A percentile compares a stretch with the other conserved stretches of the same genome.
Evolutionary conservation across 2,797 vertebrate species (phyloP).

Genomic region (Dendrocincla fuliginosa): DNA sequence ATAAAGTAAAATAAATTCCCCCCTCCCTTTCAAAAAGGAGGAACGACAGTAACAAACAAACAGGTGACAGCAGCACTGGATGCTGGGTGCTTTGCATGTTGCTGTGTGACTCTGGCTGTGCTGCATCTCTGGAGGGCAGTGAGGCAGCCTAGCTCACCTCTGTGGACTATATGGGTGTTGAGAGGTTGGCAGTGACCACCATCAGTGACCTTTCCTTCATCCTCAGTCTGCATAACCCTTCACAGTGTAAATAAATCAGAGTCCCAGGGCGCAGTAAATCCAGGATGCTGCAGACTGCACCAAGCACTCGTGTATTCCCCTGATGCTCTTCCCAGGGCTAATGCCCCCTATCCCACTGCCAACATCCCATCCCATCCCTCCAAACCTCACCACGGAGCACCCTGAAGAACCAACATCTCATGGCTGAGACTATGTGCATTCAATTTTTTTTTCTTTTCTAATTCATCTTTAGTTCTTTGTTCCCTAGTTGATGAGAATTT

Average conservation of each 20-base stretch:
- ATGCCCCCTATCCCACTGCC: not conserved
- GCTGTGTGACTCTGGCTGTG: not conserved
- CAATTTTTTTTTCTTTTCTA: not conserved
- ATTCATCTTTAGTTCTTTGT: not conserved
- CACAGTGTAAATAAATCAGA: not conserved
- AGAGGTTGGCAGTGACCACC: not conserved
- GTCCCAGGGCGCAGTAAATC: not conserved
- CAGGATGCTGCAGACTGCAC: not conserved
- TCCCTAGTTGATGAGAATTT: not conserved
- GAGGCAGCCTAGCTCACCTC: too few relatives aligned
- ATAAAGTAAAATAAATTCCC: not conserved
- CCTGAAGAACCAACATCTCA: not conserved
- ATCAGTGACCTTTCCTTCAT: not conserved
- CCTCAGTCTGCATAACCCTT: not conserved
- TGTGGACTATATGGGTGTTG: not conserved
- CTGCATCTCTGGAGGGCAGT: not conserved
- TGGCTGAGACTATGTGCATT: not conserved
- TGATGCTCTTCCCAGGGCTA: not conserved
- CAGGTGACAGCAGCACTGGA: fast-evolving
- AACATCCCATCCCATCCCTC: not conserved
- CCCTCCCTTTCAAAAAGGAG: not conserved
- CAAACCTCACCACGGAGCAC: not conserved
- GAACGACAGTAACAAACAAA: not conserved
- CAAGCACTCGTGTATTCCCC: fast-evolving
- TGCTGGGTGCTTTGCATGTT: not conserved